Conservation (phyloP, 1,140 invertebrate species). For the Meloidogyne floridensis region DNA sequence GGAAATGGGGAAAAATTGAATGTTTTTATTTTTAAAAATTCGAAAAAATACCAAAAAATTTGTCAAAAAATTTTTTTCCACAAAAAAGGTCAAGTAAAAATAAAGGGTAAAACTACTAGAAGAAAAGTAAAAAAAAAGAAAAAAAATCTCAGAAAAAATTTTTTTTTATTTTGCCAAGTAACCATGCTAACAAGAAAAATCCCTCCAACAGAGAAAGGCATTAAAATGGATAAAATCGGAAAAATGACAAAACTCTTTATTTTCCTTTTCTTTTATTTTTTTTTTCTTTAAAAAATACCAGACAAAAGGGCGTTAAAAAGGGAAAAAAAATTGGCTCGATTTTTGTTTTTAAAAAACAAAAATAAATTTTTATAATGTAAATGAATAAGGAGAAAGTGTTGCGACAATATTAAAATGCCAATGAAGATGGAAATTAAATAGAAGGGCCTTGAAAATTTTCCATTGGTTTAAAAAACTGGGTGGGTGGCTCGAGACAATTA, state of each 20-base stretch:
- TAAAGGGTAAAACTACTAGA: no score
- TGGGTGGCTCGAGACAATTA: no score
- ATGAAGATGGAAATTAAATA: no score
- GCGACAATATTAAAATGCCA: no score
- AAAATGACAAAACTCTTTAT: not conserved
- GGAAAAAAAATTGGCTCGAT: not conserved
- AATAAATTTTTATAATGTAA: not conserved
- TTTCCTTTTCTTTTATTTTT: not conserved
- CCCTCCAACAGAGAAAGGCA: not conserved
- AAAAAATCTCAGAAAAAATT: not conserved
- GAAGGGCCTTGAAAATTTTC: no score
- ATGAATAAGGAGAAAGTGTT: no score
- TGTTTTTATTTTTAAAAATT: no score
- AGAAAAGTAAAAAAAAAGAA: not conserved
- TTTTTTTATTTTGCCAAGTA: not conserved
- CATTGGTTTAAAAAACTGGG: no score
- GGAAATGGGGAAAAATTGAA: no score
- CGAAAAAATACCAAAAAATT: no score
- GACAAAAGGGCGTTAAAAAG: not conserved
- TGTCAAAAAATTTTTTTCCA: no score
- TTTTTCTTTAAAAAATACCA: not conserved
- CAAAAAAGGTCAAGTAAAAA: no score
- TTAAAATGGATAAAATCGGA: not conserved
- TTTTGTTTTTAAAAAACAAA: slow-evolving; percentile 13
- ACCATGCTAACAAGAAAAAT: not conserved